Evolutionary conservation across 2,113 vertebrate species (phyloP), one percentile per base, ranked within the genome.

Genomic region (Aythya baeri): DNA sequence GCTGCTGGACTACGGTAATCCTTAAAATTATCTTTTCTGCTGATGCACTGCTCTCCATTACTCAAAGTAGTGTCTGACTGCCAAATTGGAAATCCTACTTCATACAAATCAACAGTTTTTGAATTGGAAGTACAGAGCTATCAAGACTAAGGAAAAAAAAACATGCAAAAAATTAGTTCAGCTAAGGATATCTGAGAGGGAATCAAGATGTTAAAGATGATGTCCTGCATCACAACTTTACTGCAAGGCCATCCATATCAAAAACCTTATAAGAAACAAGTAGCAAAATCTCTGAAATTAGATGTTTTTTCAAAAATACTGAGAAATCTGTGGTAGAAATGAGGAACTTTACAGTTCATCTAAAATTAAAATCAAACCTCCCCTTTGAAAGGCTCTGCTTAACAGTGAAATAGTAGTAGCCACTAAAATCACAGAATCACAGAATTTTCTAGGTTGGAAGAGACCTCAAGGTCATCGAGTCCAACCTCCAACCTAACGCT

Each of bases 81-180:
- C 22, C 77, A 59, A 91, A 89, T 2, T 75, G 17, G n/a, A 86
- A 91, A 81, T 63, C 18, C 61, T 85, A n/a, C 66, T 75, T 76
- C 46, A 82, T 20, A 58, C 6, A 26, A 72, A 34, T 17, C 25
- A 73, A 65, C 13, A 9, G 13, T 75, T 76, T 79, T 77, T 72
- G 58, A 91, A 43, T 59, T 52, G 62, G 43, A 73, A 74, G 59
- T 36, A 49, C 12, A 89, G 59, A 7, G 43, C 62, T n/a, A 91
- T 23, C 34, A 59, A 88, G 55, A 50, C 7, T 67, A 9, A 4
- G 6, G 8, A 13, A 41, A 3, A 0, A 8, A 3, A 0, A 7
- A 16, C 29, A 21, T 50, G 49, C 11, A 25, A 52, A 1, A 77
- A 80, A 59, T 17, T 32, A 77, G 31, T 77, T 74, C 59, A 81